These are phyloP conservation scores for Melanotus villosus DNA, from an alignment of 2,888 invertebrate species.

Conservation along the genomic window DNA sequence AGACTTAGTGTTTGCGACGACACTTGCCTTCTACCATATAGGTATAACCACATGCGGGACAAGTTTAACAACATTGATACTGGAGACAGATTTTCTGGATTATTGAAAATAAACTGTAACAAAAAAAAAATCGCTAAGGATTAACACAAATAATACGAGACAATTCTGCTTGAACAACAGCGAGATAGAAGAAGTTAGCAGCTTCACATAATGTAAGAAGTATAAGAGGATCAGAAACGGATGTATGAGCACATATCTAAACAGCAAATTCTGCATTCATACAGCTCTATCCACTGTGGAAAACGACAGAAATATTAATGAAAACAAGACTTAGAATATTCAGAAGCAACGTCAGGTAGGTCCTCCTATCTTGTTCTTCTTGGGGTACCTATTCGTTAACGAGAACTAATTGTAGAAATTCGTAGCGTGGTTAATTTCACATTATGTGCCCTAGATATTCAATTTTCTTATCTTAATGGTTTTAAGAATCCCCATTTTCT, in stretches of 20 bases:
- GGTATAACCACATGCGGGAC: not conserved
- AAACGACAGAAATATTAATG: not conserved
- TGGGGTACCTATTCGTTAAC: too few species aligned
- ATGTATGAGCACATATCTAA: not conserved
- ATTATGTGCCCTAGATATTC: too few species aligned
- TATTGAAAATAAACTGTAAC: not conserved
- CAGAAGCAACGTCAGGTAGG: not conserved
- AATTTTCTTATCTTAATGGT: too few species aligned
- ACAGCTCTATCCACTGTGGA: not conserved
- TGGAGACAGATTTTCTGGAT: not conserved
- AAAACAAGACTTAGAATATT: not conserved
- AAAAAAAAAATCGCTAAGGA: not conserved
- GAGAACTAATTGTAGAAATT: too few species aligned
- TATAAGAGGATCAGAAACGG: not conserved
- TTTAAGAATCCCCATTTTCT: too few species aligned
- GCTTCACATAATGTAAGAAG: not conserved
- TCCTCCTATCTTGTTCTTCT: too few species aligned
- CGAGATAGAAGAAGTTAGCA: not conserved
- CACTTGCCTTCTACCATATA: not conserved
- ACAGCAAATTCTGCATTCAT: not conserved
- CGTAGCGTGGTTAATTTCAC: too few species aligned
- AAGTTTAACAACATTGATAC: not conserved
- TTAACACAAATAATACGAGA: too few species aligned
- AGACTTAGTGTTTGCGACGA: not conserved
- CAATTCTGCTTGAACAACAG: not conserved